Evolutionary conservation across 1,140 invertebrate genomes (phyloP).

Genomic region (Drepana arcuata): DNA sequence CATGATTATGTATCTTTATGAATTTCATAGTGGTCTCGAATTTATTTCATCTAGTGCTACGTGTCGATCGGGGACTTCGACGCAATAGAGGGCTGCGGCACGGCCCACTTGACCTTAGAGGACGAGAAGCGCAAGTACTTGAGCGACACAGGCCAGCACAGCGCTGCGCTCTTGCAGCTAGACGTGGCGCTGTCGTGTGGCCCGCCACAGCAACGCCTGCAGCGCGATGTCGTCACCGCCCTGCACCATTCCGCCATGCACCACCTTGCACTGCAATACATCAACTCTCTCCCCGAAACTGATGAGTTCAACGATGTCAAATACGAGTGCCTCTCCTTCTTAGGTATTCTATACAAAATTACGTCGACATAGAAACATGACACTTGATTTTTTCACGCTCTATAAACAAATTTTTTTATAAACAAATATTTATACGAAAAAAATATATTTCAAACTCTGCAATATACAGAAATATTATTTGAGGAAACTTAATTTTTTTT

Average conservation of each 20-base stretch:
- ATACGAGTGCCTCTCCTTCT: constrained; percentile 71
- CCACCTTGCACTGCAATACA: constrained; percentile 57
- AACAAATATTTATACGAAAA: too few relatives aligned
- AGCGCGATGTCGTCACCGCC: constrained; percentile 32
- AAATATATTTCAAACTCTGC: too few relatives aligned
- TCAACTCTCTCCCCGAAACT: constrained; percentile 39
- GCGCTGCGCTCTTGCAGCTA: constrained; percentile 48
- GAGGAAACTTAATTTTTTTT: too few relatives aligned
- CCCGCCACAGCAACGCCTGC: constrained; percentile 9
- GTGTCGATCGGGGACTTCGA: constrained; percentile 58
- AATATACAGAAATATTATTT: too few relatives aligned
- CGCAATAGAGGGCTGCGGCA: constrained; percentile 61
- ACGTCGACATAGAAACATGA: too few relatives aligned
- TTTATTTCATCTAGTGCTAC: constrained; percentile 41
- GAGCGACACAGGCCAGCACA: constrained; percentile 39
- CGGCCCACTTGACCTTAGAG: constrained; percentile 48
- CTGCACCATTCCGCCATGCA: constrained; percentile 58
- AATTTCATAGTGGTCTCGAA: too few relatives aligned
- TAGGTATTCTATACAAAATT: too few relatives aligned
- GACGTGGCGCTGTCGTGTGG: constrained; percentile 43
- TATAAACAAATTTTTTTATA: too few relatives aligned
- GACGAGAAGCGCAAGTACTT: constrained; percentile 48
- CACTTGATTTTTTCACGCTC: too few relatives aligned
- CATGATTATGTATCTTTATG: too few relatives aligned
- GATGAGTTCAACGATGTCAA: constrained; percentile 56